phyloP scores from a whole-genome alignment of 2,113 vertebrate species.

The Vidua chalybeata region DNA sequence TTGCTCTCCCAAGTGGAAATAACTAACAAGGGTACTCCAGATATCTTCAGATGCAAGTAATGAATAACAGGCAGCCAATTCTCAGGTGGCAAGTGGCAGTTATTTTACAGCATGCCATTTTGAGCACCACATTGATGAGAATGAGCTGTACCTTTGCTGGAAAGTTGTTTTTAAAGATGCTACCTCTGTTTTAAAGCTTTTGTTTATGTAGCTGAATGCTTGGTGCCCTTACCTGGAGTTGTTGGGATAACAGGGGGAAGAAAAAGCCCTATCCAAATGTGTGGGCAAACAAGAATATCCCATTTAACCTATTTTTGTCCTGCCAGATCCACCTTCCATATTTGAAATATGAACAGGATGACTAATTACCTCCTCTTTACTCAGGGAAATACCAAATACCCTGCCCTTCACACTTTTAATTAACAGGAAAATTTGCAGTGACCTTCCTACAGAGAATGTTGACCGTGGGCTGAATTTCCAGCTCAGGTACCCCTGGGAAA shows the following conservation, averaged over 20 bases:
- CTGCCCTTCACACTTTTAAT: not conserved
- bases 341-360: not conserved
- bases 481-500: not conserved
- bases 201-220: not conserved
- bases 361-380: not conserved
- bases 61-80: not conserved
- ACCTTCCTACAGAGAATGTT: not conserved
- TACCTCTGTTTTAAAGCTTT: not conserved
- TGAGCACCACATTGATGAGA: not conserved
- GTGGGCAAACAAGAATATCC: not conserved
- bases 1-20: not conserved
- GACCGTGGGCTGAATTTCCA: not conserved
- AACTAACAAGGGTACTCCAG: not conserved
- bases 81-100: not conserved
- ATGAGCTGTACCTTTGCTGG: not conserved
- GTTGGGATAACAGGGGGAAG: not conserved
- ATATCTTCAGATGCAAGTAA: not conserved
- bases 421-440: not conserved
- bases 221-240: not conserved
- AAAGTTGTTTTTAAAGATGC: not conserved
- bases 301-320: not conserved
- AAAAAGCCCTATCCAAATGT: not conserved
- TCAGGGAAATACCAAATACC: not conserved
- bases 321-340: not conserved
- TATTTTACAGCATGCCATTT: not conserved